Evolutionary conservation across 2,888 invertebrate genomes (phyloP), one percentile per base, ranked within the genome.

Genomic region (Luperina testacea): DNA sequence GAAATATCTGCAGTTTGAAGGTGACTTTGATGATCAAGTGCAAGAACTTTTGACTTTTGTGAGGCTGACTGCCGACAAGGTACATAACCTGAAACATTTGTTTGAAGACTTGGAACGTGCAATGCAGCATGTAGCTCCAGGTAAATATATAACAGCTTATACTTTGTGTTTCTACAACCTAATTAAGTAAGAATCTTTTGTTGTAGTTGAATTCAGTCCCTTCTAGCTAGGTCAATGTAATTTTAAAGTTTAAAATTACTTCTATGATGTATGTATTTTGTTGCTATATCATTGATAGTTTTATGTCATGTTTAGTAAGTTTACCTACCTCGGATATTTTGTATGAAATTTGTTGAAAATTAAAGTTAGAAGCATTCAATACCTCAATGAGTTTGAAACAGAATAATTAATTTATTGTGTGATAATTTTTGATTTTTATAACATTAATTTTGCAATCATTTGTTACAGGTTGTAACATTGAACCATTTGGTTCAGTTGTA

Each of bases 401-500:
- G 2, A 15, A 75, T 1, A 15, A 65, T 20, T 42, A 24, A 74
- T 32, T n/a, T 64, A 13, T 17, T n/a, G 20, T 53, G 32, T 59
- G 11, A 15, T 70, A 48, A 53, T n/a, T 53, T 38, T 2, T 42
- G n/a, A 17, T 38, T 38, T 38, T 6, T 48, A 48, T n/a, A 27
- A 38, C 13, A 59, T 70, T 61, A 61, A 78, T 72, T 32, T 38
- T 53, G 20, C 6, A 67, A 48, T 80, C n/a, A 45, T 76, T 78
- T 77, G 59, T 93, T 93, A 24, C 94, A 97, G 97, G 92, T 83
- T 94, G 95, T 80, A 77, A 81, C 73, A 92, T 96, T 0, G 76
- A 92, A n/a, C 97, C 97, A 0, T 98, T 98, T 93, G 98, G 98
- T 4, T 98, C 98, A 0, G 97, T 98, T 51, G 96, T 98, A 1